phyloP scores from a whole-genome alignment of 1,140 invertebrate species.

The Heterodera schachtii region DNA sequence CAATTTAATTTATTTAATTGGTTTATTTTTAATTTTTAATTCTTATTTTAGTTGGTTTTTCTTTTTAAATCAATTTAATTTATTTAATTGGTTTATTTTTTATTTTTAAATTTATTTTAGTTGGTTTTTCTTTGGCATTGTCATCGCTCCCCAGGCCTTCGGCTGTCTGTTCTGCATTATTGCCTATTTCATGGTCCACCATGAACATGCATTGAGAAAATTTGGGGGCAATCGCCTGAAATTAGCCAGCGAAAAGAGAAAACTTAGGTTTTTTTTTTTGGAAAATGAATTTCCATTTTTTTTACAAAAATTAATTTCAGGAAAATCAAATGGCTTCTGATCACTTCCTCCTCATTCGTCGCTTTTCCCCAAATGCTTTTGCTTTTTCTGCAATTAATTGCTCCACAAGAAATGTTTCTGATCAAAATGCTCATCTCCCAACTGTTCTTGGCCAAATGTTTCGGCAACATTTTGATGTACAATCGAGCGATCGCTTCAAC shows the following conservation, averaged over 20 bases:
- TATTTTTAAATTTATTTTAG: background rate
- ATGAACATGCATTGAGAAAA: background rate
- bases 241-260: constrained; percentile 12
- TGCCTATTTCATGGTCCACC: constrained; percentile 8
- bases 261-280: constrained; percentile 15
- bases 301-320: background rate
- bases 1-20: too few relatives aligned
- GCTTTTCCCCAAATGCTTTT: constrained; percentile 21
- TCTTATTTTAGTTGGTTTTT: background rate
- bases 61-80: background rate
- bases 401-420: constrained; percentile 4
- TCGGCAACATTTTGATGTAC: constrained; percentile 23
- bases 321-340: constrained; percentile 24
- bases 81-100: background rate
- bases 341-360: constrained; percentile 2
- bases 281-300: background rate
- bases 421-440: constrained; percentile 20
- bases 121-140: constrained; percentile 13
- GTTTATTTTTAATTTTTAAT: too few relatives aligned
- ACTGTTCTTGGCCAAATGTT: constrained; percentile 15
- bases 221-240: constrained; percentile 27
- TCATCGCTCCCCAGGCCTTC: constrained; percentile 12
- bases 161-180: constrained; percentile 19
- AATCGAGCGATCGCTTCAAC: background rate
- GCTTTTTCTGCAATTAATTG: background rate